Percentiles rank a stretch among this genome's conserved stretches.
Evolutionary conservation across 2,888 invertebrate genomes (phyloP).

Genomic region (Macrophya alboannulata): DNA sequence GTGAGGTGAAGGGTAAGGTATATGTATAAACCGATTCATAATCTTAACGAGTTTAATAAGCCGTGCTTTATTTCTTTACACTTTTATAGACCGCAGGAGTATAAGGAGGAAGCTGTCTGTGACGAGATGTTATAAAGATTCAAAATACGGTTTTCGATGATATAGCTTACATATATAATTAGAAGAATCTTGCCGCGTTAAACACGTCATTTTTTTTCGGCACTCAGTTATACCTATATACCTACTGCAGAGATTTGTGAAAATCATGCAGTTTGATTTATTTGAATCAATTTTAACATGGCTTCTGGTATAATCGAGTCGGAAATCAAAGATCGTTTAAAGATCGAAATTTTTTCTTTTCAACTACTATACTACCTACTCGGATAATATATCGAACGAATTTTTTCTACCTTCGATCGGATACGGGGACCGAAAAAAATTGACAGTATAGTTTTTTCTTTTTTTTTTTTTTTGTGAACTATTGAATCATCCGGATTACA

Average conservation of each 20-base stretch:
- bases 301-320: too few relatives aligned
- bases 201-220: neutral
- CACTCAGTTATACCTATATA: too few relatives aligned
- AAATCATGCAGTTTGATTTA: neutral
- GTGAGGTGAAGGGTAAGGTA: neutral
- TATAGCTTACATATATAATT: neutral
- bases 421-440: too few relatives aligned
- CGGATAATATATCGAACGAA: too few relatives aligned
- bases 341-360: too few relatives aligned
- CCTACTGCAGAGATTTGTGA: neutral
- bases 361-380: too few relatives aligned
- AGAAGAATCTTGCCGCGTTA: neutral
- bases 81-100: neutral
- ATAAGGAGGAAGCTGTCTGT: neutral
- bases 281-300: neutral
- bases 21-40: neutral
- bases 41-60: neutral
- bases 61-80: neutral
- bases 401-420: too few relatives aligned
- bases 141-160: neutral
- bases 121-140: neutral
- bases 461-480: too few relatives aligned
- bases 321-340: too few relatives aligned
- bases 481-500: too few relatives aligned
- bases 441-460: too few relatives aligned